Evolutionary conservation across 1,140 invertebrate species (phyloP).

Genomic region (Acromyrmex charruanus): DNA sequence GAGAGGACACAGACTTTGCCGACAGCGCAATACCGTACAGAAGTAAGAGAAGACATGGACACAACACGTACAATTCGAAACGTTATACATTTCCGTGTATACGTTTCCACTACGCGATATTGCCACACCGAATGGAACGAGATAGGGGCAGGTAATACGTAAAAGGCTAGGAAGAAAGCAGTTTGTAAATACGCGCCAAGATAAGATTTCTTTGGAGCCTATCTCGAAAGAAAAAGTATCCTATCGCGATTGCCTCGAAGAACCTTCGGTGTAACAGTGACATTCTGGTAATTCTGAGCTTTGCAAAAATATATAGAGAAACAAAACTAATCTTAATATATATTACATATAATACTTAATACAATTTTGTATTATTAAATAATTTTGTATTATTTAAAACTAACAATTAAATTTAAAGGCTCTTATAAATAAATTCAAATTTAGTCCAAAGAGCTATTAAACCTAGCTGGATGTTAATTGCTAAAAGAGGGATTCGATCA

Average conservation of each 20-base stretch:
- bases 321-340: not conserved
- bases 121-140: constrained; percentile 54
- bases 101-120: constrained; percentile 66
- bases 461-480: no score
- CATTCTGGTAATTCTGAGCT: not conserved
- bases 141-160: constrained; percentile 41
- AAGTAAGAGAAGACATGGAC: constrained; percentile 55
- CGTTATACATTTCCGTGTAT: constrained; percentile 61
- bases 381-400: not conserved
- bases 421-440: no score
- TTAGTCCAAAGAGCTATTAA: no score
- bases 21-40: constrained; percentile 76
- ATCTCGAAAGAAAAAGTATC: not conserved
- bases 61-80: constrained; percentile 75
- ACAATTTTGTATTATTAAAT: not conserved
- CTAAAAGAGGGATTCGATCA: no score
- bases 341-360: not conserved
- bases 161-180: constrained; percentile 32
- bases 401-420: no score
- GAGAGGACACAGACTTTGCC: constrained; percentile 75
- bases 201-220: constrained; percentile 40
- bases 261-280: not conserved
- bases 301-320: not conserved
- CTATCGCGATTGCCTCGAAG: constrained; percentile 22
- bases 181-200: constrained; percentile 32